Percentiles rank a stretch among this genome's conserved stretches.
Evolutionary conservation across 2,888 invertebrate genomes (phyloP).

Genomic region (Smittia aterrima): DNA sequence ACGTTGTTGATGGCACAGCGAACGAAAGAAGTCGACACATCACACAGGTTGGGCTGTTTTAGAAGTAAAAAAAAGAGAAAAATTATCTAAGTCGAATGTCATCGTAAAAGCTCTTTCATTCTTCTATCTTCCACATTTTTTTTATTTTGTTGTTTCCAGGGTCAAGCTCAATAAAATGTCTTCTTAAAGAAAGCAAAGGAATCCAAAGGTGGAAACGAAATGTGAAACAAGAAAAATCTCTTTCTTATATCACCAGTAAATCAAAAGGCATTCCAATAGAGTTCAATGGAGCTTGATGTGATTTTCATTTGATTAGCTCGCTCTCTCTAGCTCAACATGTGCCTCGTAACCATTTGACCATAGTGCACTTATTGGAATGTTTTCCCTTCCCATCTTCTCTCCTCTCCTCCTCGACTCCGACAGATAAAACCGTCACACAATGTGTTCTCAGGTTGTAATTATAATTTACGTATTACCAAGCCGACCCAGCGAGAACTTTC

Average conservation of each 20-base stretch:
- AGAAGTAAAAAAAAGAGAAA: conserved; percentile 10
- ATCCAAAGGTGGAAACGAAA: background rate
- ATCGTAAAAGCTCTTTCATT: conserved; percentile 13
- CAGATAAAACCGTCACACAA: conserved; percentile 11
- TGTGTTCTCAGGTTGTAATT: background rate
- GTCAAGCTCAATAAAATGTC: conserved; percentile 32
- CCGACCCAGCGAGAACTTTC: background rate
- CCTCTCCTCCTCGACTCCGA: background rate
- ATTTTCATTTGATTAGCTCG: conserved; percentile 5
- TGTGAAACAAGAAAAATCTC: conserved; percentile 2
- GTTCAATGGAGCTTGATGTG: conserved; percentile 6
- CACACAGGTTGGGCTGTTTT: conserved; percentile 30
- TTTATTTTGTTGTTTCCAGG: conserved; percentile 14
- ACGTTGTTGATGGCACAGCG: background rate
- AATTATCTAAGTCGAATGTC: conserved; percentile 29
- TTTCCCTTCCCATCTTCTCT: background rate
- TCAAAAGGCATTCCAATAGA: conserved; percentile 30
- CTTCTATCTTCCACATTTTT: conserved; percentile 12
- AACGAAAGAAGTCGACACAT: conserved; percentile 6
- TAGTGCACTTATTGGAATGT: conserved; percentile 4
- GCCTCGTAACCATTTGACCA: background rate
- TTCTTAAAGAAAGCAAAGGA: background rate
- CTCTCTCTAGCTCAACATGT: background rate
- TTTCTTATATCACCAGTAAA: conserved; percentile 25
- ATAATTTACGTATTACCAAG: background rate